These are phyloP conservation scores for Baryphthengus martii DNA, from an alignment of 2,113 vertebrate genomes.

Conservation along the genomic window DNA sequence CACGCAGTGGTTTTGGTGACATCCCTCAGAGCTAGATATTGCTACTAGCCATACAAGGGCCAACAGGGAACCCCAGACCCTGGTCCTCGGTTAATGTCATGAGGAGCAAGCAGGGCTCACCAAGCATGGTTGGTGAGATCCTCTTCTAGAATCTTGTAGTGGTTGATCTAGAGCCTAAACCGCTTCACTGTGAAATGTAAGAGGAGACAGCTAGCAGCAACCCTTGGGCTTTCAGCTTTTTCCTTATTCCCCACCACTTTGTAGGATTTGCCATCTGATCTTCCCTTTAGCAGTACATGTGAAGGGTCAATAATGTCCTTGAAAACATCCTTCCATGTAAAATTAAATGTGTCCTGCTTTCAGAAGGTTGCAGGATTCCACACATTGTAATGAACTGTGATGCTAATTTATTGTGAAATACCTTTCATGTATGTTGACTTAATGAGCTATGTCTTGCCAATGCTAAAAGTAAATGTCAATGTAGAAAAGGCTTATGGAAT, in stretches of 20 bases:
- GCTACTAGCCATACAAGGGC: background rate
- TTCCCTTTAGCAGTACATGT: background rate
- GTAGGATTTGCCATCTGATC: background rate
- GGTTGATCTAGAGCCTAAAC: background rate
- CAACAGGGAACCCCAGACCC: background rate
- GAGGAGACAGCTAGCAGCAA: background rate
- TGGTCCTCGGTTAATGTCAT: background rate
- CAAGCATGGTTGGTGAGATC: background rate
- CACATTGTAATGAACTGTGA: accelerated
- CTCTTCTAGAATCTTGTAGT: background rate
- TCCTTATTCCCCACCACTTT: background rate
- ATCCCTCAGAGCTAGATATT: background rate
- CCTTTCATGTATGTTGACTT: background rate
- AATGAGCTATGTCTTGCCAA: background rate
- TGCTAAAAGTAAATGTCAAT: background rate
- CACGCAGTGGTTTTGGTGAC: background rate
- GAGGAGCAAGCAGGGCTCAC: background rate
- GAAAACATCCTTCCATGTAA: background rate
- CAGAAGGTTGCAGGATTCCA: background rate
- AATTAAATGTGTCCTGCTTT: background rate
- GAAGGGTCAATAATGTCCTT: background rate
- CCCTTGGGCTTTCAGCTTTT: background rate
- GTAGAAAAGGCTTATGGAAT: background rate
- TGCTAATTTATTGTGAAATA: background rate
- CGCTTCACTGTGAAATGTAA: background rate